These are phyloP conservation scores for Panthera uncia DNA, from an alignment of 2,113 vertebrate species.

Conservation along the genomic window DNA sequence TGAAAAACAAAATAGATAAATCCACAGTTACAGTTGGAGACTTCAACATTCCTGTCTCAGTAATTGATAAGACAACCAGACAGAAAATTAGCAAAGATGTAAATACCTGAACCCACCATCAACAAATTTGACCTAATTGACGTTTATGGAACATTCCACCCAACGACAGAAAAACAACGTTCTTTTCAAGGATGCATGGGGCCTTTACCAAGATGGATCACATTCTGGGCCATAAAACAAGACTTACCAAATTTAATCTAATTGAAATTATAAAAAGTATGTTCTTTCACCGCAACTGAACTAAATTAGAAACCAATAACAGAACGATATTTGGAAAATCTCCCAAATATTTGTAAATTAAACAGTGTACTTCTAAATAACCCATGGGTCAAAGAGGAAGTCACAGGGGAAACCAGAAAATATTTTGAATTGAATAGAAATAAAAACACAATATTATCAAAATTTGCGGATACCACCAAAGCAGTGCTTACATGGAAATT, in stretches of 20 bases:
- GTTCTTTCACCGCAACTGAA: not conserved
- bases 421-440: constrained; percentile 1
- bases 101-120: not conserved
- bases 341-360: constrained; percentile 31
- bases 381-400: not conserved
- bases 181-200: not conserved
- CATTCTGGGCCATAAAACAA: not conserved
- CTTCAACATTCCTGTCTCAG: not conserved
- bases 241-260: not conserved
- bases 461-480: not conserved
- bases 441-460: not conserved
- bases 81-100: not conserved
- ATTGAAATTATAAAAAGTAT: not conserved
- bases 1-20: not conserved
- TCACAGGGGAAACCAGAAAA: not conserved
- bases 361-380: not conserved
- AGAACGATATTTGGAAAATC: not conserved
- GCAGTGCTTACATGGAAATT: not conserved
- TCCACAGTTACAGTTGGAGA: not conserved
- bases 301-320: constrained; percentile 26
- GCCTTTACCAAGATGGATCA: not conserved
- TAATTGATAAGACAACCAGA: not conserved
- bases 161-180: not conserved
- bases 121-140: not conserved
- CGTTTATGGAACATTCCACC: not conserved